phyloP scores from a whole-genome alignment of 1,140 invertebrate species.

The Ruditapes philippinarum region DNA sequence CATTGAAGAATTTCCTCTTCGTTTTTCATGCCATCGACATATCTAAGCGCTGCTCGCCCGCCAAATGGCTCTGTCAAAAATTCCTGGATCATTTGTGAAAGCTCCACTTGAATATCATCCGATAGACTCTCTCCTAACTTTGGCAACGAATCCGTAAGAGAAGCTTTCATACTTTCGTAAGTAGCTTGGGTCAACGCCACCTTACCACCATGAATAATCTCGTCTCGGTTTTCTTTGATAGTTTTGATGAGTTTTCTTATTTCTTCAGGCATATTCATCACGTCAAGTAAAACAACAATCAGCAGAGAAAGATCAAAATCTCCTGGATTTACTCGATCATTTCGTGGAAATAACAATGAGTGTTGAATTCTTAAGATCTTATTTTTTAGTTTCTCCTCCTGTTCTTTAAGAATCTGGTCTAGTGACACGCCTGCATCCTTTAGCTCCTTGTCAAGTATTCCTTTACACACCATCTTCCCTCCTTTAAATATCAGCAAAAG shows the following conservation, averaged over 20 bases:
- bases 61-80: not conserved
- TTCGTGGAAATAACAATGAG: not conserved
- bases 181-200: not conserved
- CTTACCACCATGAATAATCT: not conserved
- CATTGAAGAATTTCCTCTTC: not conserved
- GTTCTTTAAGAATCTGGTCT: not conserved
- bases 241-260: not conserved
- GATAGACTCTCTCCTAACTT: not conserved
- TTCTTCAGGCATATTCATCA: not conserved
- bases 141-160: not conserved
- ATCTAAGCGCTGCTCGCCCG: not conserved
- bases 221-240: not conserved
- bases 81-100: not conserved
- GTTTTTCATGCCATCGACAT: not conserved
- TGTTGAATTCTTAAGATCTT: not conserved
- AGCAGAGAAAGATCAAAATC: not conserved
- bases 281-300: not conserved
- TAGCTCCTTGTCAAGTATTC: not conserved
- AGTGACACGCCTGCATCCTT: not conserved
- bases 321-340: not conserved
- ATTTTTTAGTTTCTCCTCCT: not conserved
- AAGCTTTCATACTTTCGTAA: not conserved
- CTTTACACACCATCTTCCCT: not conserved
- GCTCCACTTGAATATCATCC: not conserved
- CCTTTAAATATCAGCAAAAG: not conserved